Conservation (phyloP, 2,797 vertebrate species). For the Gallinago solitaria region DNA sequence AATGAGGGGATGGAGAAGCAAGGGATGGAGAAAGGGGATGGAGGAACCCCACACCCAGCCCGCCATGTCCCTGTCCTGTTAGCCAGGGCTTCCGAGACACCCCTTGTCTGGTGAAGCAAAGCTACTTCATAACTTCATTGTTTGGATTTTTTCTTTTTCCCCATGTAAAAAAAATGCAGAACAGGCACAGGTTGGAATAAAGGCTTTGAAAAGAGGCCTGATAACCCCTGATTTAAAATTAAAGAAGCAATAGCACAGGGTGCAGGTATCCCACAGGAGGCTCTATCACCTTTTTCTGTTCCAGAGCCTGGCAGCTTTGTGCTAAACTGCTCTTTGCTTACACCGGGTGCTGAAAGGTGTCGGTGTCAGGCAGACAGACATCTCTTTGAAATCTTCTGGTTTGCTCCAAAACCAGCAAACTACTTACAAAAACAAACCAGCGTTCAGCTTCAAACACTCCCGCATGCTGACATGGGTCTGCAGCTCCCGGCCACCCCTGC, state of each 20-base stretch:
- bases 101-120: background rate
- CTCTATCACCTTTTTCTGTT: too few relatives aligned
- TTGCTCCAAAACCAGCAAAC: background rate
- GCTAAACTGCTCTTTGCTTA: background rate
- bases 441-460: background rate
- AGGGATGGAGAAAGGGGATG: too few relatives aligned
- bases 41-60: background rate
- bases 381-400: background rate
- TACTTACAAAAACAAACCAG: background rate
- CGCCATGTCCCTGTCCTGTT: rapidly evolving
- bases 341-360: rapidly evolving
- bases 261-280: rapidly evolving
- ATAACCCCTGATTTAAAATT: background rate
- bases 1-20: too few relatives aligned
- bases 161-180: background rate
- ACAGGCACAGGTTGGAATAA: background rate
- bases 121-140: rapidly evolving
- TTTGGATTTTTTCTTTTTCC: background rate
- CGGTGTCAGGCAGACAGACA: rapidly evolving
- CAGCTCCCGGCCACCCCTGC: background rate
- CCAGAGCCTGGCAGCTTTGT: background rate
- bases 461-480: rapidly evolving
- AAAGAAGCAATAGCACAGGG: rapidly evolving
- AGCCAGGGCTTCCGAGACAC: rapidly evolving
- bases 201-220: background rate